Evolutionary conservation across 2,888 invertebrate species (phyloP), one percentile per base, ranked within the genome.

Genomic region (Barypeithes pellucidus): DNA sequence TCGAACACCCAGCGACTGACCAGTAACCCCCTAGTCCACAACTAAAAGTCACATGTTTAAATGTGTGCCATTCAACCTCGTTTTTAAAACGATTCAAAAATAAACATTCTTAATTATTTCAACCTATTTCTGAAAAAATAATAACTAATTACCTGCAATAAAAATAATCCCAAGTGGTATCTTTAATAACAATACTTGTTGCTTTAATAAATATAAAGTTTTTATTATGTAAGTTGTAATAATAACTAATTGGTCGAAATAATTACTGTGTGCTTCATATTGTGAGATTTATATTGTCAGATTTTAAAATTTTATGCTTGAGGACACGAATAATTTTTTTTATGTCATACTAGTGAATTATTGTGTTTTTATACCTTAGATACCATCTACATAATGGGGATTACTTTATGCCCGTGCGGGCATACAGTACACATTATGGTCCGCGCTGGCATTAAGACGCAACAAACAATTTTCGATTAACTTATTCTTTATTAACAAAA

Each of bases 71-170:
- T 47, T 47, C 20, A 20, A 47, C 47, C 20, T 47, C 20, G 47
- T 20, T 47, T 20, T 47, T 5, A 47, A 47, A 47, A 20, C 20
- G 20, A 20, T 20, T 47, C 8, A 47, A 47, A 47, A 47, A 47
- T 20, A 9, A 47, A 47, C 47, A 47, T 47, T 47, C 3, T 18
- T 47, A 20, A 47, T 20, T 43, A 43, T 20, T 47, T 47, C 9
- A 20, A 20, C 47, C 47, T 47, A 47, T 47, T 47, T 47, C 3
- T 20, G 47, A 18, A 47, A 47, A 20, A 47, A 20, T 11, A 20
- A 47, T 3, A 47, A 47, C n/a, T n/a, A 41, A 41, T 41, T 45
- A 45, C 16, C 43, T 16, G 43, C 16, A 47, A 47, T 47, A 47
- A 20, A 20, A 20, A 20, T 45, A 45, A 45, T 16, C 43, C 14